phyloP scores from a whole-genome alignment of 2,113 vertebrate species.

The Chaetops frenatus region DNA sequence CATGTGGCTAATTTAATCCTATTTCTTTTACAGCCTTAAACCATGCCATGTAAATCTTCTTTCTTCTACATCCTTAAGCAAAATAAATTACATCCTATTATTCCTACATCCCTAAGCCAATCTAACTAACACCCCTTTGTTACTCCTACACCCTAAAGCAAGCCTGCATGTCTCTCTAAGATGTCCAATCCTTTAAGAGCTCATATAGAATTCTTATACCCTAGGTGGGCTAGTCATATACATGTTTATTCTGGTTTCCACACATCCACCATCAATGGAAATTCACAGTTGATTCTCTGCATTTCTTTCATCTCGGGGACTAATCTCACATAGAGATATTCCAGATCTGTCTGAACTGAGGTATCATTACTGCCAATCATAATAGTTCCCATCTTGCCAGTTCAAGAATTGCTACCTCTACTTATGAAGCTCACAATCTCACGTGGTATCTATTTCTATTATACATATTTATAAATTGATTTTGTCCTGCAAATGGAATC shows the following conservation, averaged over 20 bases:
- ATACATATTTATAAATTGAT: neutral
- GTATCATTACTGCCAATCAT: neutral
- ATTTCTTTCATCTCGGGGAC: neutral
- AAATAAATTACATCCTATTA: constrained; percentile 8
- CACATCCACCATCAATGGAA: neutral
- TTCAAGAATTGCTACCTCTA: neutral
- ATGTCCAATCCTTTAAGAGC: neutral
- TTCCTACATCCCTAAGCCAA: neutral
- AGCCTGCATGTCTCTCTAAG: neutral
- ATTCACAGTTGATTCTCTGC: neutral
- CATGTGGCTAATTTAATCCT: constrained; percentile 18
- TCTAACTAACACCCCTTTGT: neutral
- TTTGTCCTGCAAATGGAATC: neutral
- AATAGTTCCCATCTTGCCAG: neutral
- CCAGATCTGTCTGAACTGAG: neutral
- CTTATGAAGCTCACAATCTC: neutral
- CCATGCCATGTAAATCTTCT: neutral
- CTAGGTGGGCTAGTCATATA: neutral
- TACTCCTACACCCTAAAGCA: neutral
- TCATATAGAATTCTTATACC: neutral
- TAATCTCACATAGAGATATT: neutral
- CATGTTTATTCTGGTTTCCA: neutral
- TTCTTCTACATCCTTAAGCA: neutral
- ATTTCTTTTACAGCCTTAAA: constrained; percentile 18
- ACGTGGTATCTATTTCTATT: neutral